A percentile compares a stretch with the other conserved stretches of the same genome.
These are phyloP conservation scores for Synergus gifuensis DNA, from an alignment of 2,888 invertebrate species.

Conservation along the genomic window DNA sequence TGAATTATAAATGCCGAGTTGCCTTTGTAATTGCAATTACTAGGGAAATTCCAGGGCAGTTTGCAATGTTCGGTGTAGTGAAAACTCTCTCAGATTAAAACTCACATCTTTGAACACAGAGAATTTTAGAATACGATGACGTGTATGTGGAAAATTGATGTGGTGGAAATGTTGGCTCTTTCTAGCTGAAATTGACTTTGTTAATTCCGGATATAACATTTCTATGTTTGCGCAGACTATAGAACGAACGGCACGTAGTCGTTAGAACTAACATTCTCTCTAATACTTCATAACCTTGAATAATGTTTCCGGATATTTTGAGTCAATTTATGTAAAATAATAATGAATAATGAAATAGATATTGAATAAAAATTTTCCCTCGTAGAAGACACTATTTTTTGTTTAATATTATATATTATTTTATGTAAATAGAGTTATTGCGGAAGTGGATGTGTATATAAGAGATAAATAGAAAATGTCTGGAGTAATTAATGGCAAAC, in stretches of 20 bases:
- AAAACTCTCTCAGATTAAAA: conserved; percentile 14
- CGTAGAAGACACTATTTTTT: too few species aligned
- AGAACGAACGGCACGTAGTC: background rate
- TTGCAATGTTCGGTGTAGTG: conserved; percentile 44
- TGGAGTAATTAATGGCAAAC: conserved; percentile 18
- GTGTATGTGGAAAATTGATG: background rate
- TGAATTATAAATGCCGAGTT: conserved; percentile 59
- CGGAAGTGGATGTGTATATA: background rate
- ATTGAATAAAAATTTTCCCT: too few species aligned
- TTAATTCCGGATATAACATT: background rate
- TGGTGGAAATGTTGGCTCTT: conserved; percentile 7
- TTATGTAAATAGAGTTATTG: background rate
- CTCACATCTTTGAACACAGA: background rate
- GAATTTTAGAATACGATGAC: conserved; percentile 15
- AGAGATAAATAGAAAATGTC: background rate
- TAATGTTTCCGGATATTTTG: background rate
- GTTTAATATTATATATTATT: background rate
- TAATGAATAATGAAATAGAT: too few species aligned
- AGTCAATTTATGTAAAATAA: background rate
- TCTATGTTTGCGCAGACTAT: background rate
- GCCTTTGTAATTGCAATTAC: conserved; percentile 51
- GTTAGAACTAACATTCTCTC: background rate
- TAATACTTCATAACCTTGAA: background rate
- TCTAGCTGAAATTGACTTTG: conserved; percentile 1
- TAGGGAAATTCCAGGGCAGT: conserved; percentile 47